A percentile compares a stretch with the other conserved stretches of the same genome.
phyloP scores from a whole-genome alignment of 2,113 vertebrate species.

The Galbula dea region DNA sequence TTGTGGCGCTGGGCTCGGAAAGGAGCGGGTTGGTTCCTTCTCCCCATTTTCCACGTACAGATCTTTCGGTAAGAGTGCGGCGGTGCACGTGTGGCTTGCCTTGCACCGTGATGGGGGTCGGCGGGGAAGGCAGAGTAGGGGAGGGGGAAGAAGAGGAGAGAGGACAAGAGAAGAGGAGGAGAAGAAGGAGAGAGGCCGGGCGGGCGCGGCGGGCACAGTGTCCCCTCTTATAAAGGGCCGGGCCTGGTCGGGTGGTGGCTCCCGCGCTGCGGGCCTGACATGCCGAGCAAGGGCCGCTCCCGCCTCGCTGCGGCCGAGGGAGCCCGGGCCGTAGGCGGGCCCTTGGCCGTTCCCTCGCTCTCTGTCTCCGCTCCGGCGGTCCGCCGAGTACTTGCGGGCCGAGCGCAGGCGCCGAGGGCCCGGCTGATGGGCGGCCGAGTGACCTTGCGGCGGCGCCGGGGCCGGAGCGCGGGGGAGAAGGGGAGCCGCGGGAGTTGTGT shows the following conservation, averaged over 20 bases:
- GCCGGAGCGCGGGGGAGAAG: not conserved
- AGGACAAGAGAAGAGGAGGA: not conserved
- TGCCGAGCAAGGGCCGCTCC: not conserved
- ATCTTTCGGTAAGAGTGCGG: conserved; percentile 62
- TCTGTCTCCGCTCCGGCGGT: too few relatives aligned
- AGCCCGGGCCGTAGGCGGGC: too few relatives aligned
- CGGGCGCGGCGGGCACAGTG: not conserved
- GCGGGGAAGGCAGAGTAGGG: too few relatives aligned
- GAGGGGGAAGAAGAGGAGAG: too few relatives aligned
- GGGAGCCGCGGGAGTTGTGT: not conserved
- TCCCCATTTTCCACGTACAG: not conserved
- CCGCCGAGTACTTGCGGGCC: too few relatives aligned
- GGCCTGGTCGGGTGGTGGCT: not conserved
- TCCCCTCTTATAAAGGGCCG: not conserved
- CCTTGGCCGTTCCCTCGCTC: too few relatives aligned
- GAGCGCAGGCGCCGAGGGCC: not conserved
- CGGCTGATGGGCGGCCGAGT: not conserved
- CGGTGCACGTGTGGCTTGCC: not conserved
- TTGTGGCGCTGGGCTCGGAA: conserved; percentile 53
- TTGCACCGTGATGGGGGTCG: not conserved
- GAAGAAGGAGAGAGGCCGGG: too few relatives aligned
- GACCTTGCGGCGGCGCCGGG: not conserved
- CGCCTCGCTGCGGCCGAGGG: not conserved
- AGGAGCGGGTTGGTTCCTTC: not conserved
- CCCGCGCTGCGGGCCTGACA: not conserved